Base-by-base conservation (phyloP, 2,797 vertebrate species). In the Molossus alvarezi region DNA sequence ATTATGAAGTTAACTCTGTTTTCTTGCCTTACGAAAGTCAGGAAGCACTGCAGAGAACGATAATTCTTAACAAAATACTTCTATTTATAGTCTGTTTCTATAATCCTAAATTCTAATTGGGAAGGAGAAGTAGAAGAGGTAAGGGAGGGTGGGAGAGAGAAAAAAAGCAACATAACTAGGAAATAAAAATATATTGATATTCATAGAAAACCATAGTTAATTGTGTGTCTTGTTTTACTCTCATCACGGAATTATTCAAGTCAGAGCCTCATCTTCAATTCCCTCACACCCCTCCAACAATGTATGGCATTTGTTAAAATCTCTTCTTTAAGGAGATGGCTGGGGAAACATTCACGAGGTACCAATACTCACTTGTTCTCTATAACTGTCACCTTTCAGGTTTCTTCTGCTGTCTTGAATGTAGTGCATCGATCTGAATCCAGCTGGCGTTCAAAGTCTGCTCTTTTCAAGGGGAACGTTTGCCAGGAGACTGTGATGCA, bases 201-300 rank as follows among this genome's bases (percentile, higher is more conserved):
- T 62, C 65, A 25, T 4, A 62, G 33, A 62, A 87, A 80, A 81
- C 5, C 14, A 4, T 41, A 73, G 55, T 33, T 79, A 60, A 15
- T 33, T 29, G 51, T 41, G 25, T 37, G 6, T 69, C 60, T 77
- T 65, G 5, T 33, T 81, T 85, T 25, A 80, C 33, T 58, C 2
- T 51, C 21, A 20, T 58, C n/a, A 41, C 15, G 13, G 2, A 62
- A 53, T 20, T 64, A 27, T 41, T 90, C n/a, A 75, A 62, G 23
- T 58, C 6, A 12, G 14, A 14, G 41, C 41, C 51, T 17, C 18
- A 51, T n/a, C 45, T 80, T 64, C n/a, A 58, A 12, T 33, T 6
- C 9, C 10, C 23, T 53, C 3, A 5, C 21, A 18, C 6, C 1
- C 14, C 5, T 25, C 4, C 10, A 41, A 33, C 5, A 8, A 10